Evolutionary conservation across 2,888 invertebrate genomes (phyloP).

Genomic region (Parnassius glacialis): DNA sequence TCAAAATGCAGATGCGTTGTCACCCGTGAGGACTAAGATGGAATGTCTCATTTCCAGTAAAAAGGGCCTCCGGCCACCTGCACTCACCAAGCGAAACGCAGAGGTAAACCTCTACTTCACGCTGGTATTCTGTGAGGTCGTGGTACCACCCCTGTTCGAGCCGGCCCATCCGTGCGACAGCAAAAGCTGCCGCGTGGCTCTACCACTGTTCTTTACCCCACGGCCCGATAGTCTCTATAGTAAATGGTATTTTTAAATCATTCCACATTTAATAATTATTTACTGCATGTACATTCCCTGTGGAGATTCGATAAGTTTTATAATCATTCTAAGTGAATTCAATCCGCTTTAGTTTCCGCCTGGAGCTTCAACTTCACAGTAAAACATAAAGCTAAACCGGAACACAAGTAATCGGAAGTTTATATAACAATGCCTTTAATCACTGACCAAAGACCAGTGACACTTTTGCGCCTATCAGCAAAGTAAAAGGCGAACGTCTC

Average conservation of each 20-base stretch:
- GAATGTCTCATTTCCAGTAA: no score
- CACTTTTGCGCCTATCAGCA: constrained; percentile 48
- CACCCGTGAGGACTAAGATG: no score
- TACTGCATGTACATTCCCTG: constrained; percentile 28
- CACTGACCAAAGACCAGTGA: constrained; percentile 50
- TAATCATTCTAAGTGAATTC: constrained; percentile 30
- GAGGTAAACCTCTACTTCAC: no score
- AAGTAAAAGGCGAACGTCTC: constrained; percentile 63
- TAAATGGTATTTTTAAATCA: neutral
- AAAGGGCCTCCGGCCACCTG: no score
- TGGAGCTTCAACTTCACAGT: constrained; percentile 28
- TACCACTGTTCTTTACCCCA: no score
- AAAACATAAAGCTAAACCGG: constrained; percentile 55
- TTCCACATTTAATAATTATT: constrained; percentile 23
- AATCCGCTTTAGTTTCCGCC: constrained; percentile 40
- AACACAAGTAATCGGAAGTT: constrained; percentile 69
- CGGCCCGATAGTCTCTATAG: no score
- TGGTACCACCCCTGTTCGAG: no score
- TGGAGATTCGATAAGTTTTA: neutral
- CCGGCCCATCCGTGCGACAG: no score
- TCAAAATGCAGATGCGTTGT: no score
- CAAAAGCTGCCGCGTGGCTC: no score
- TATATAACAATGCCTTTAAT: constrained; percentile 37
- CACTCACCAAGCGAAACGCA: no score
- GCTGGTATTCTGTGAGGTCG: no score